Evolutionary conservation across 2,888 invertebrate genomes (phyloP).

Genomic region (Protophormia terraenovae): DNA sequence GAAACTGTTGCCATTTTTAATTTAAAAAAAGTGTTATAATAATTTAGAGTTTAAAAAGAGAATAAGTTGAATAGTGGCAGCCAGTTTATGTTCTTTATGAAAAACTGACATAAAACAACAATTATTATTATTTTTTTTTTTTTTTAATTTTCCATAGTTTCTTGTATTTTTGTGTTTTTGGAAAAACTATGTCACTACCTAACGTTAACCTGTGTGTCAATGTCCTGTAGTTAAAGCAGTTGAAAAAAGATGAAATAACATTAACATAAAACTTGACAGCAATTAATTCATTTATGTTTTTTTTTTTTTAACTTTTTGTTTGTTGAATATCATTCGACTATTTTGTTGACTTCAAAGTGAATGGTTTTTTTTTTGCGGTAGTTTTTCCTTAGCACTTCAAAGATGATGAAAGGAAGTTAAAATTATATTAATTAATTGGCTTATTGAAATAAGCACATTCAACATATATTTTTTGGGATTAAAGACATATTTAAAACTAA

Average conservation of each 20-base stretch:
- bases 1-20: conserved; percentile 13
- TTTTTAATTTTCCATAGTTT: not conserved
- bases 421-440: not conserved
- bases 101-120: not conserved
- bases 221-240: not conserved
- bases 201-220: not conserved
- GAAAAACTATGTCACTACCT: not conserved
- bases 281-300: conserved; percentile 47
- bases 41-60: conserved; percentile 10
- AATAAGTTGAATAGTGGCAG: conserved; percentile 6
- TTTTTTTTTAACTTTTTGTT: not conserved
- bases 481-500: too few species aligned
- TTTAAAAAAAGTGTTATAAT: conserved; percentile 21
- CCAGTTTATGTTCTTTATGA: not conserved
- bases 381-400: not conserved
- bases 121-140: too few species aligned
- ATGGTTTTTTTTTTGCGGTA: not conserved
- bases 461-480: too few species aligned
- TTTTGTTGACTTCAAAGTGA: not conserved
- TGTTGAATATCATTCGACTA: not conserved
- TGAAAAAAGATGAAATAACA: conserved; percentile 14
- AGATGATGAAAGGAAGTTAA: not conserved
- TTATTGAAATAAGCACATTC: too few species aligned
- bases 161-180: not conserved
- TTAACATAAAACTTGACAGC: conserved; percentile 43